These are phyloP conservation scores for Peromyscus eremicus DNA, from an alignment of 2,797 vertebrate genomes.

Conservation along the genomic window DNA sequence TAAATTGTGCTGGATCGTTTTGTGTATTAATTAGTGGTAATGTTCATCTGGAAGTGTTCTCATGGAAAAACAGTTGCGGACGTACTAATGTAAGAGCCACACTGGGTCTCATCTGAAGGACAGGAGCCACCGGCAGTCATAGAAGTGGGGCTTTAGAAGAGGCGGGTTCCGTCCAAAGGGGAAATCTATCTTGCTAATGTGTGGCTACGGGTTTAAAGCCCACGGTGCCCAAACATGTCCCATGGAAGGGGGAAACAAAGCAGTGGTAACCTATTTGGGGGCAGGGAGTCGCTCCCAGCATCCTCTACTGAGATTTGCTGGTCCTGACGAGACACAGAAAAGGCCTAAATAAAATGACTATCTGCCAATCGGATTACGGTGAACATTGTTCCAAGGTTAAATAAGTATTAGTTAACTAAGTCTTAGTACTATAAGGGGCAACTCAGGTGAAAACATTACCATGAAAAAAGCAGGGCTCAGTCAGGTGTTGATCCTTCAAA, in stretches of 20 bases:
- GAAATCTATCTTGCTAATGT: slow-evolving; percentile 33
- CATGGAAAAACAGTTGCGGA: slow-evolving; percentile 39
- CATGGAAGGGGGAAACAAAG: slow-evolving; percentile 15
- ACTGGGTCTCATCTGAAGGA: not conserved
- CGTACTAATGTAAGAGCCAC: not conserved
- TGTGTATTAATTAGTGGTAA: slow-evolving; percentile 58
- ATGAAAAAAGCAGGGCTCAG: slow-evolving; percentile 82
- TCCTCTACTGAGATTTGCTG: slow-evolving; percentile 62
- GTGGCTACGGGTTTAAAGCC: slow-evolving; percentile 15
- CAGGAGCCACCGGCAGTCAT: slow-evolving; percentile 37
- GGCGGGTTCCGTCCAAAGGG: not conserved
- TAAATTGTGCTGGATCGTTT: slow-evolving; percentile 62
- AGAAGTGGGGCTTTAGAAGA: slow-evolving; percentile 18
- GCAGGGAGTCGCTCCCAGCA: slow-evolving; percentile 17
- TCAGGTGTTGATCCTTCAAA: slow-evolving; percentile 82
- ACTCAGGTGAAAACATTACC: slow-evolving; percentile 83
- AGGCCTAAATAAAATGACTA: slow-evolving; percentile 73
- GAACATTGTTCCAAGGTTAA: slow-evolving; percentile 82
- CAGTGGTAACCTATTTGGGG: slow-evolving; percentile 1
- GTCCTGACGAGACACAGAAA: slow-evolving; percentile 69
- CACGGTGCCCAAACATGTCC: not conserved
- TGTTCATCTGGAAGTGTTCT: slow-evolving; percentile 56
- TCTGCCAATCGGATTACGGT: slow-evolving; percentile 76
- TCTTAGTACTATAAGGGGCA: slow-evolving; percentile 75
- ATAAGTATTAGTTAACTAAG: slow-evolving; percentile 82